These are phyloP conservation scores for Radopholus similis DNA, from an alignment of 1,140 invertebrate genomes.

Conservation along the genomic window DNA sequence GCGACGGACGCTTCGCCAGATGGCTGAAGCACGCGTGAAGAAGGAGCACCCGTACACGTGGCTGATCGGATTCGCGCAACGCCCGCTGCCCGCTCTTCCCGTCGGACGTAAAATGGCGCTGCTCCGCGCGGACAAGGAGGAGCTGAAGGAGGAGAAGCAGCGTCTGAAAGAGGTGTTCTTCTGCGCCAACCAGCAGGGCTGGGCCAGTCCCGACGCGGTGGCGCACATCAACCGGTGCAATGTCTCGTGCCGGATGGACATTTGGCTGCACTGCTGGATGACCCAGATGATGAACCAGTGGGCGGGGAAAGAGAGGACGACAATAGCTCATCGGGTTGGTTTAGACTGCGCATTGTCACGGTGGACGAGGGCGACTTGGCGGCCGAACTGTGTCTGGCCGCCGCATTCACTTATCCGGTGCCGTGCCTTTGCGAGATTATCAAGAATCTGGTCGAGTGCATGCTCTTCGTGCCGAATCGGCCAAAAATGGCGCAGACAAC, in stretches of 20 bases:
- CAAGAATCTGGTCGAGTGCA: conserved; percentile 23
- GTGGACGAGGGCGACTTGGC: conserved; percentile 36
- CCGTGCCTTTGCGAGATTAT: conserved; percentile 31
- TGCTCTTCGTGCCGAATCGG: conserved; percentile 16
- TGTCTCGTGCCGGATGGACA: conserved; percentile 9
- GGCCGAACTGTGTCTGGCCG: conserved; percentile 32
- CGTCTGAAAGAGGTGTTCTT: conserved; percentile 38
- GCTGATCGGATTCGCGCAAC: conserved; percentile 38
- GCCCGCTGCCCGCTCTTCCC: conserved; percentile 29
- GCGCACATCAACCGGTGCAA: conserved; percentile 42
- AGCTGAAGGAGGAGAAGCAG: conserved; percentile 19
- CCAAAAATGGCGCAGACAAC: neutral
- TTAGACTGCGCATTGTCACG: conserved; percentile 6
- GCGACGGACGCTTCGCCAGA: conserved; percentile 1
- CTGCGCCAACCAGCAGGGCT: conserved; percentile 40
- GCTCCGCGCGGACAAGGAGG: neutral
- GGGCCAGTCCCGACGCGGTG: conserved; percentile 44
- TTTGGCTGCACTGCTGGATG: conserved; percentile 38
- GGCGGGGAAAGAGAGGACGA: no score
- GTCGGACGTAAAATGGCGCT: conserved; percentile 1
- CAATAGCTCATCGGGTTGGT: neutral
- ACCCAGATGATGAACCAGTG: conserved; percentile 33
- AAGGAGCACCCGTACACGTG: conserved; percentile 41
- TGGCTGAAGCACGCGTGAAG: conserved; percentile 22
- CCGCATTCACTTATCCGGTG: conserved; percentile 35